phyloP scores from a whole-genome alignment of 2,113 vertebrate species.

The Siniperca knerii region DNA sequence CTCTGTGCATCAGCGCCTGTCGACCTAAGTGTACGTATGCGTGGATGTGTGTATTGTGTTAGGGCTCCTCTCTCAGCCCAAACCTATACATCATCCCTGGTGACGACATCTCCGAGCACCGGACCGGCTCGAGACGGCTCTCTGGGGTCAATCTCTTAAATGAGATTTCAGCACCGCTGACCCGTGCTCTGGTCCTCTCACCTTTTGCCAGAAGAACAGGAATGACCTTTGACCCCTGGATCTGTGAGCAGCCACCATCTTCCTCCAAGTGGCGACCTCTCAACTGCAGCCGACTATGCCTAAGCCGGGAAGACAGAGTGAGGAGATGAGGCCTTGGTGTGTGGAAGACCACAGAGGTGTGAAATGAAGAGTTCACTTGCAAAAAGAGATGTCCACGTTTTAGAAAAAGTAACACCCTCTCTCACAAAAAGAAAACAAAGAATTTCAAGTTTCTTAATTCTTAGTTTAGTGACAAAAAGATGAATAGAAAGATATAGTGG shows the following conservation, averaged over 20 bases:
- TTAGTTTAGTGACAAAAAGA: background rate
- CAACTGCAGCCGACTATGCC: slow-evolving; percentile 48
- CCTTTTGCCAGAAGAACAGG: slow-evolving; percentile 69
- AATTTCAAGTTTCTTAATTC: background rate
- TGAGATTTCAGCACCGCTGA: slow-evolving; percentile 84
- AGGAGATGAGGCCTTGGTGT: slow-evolving; percentile 28
- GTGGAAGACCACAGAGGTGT: slow-evolving; percentile 56
- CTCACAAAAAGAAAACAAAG: background rate
- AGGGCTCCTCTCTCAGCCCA: slow-evolving; percentile 26
- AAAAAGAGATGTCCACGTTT: slow-evolving; percentile 2
- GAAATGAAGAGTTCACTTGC: slow-evolving; percentile 57
- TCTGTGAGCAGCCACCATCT: slow-evolving; percentile 60
- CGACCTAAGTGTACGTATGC: slow-evolving; percentile 24
- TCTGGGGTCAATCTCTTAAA: slow-evolving; percentile 80
- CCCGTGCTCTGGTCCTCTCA: slow-evolving; percentile 70
- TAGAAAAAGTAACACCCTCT: background rate
- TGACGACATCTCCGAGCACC: slow-evolving; percentile 49
- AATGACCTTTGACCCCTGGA: slow-evolving; percentile 68
- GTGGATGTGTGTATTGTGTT: slow-evolving; percentile 10
- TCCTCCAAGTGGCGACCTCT: slow-evolving; percentile 49
- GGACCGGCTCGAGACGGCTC: slow-evolving; percentile 60
- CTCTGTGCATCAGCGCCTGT: slow-evolving; percentile 29
- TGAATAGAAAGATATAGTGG: too few species aligned
- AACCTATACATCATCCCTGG: slow-evolving; percentile 71
- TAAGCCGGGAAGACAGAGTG: slow-evolving; percentile 39